Conservation (phyloP, 2,113 vertebrate species). For the Pterophyllum scalare region DNA sequence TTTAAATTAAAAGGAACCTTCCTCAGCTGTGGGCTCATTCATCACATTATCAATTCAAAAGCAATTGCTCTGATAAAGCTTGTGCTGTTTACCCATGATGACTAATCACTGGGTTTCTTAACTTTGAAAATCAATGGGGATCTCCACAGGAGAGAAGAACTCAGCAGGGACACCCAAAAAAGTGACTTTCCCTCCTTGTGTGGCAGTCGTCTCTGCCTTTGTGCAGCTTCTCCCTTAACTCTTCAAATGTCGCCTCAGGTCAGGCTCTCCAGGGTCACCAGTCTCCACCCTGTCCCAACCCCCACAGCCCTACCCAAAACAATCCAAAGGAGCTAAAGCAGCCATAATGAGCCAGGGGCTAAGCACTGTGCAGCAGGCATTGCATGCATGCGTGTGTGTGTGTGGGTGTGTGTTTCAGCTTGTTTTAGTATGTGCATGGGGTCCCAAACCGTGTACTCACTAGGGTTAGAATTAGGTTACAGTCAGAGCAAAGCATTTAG, state of each 20-base stretch:
- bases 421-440: background rate
- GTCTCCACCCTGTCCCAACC: conserved; percentile 32
- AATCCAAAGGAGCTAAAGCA: conserved; percentile 59
- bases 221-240: conserved; percentile 19
- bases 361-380: conserved; percentile 31
- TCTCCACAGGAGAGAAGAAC: conserved; percentile 30
- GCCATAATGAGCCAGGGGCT: conserved; percentile 67
- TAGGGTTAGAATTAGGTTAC: background rate
- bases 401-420: background rate
- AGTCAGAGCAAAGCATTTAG: background rate
- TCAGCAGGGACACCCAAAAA: conserved; percentile 55
- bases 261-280: conserved; percentile 60
- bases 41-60: conserved; percentile 55
- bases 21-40: background rate
- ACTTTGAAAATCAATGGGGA: conserved; percentile 36
- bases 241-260: conserved; percentile 58
- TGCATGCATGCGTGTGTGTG: background rate
- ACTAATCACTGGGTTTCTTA: conserved; percentile 40
- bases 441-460: background rate
- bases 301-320: conserved; percentile 27
- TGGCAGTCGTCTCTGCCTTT: background rate
- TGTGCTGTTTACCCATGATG: conserved; percentile 4
- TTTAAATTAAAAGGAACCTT: conserved; percentile 41
- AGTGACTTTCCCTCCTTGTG: conserved; percentile 55
- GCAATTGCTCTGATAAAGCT: conserved; percentile 24